Evolutionary conservation across 2,113 vertebrate genomes (phyloP).

Genomic region (Quiscalus mexicanus): DNA sequence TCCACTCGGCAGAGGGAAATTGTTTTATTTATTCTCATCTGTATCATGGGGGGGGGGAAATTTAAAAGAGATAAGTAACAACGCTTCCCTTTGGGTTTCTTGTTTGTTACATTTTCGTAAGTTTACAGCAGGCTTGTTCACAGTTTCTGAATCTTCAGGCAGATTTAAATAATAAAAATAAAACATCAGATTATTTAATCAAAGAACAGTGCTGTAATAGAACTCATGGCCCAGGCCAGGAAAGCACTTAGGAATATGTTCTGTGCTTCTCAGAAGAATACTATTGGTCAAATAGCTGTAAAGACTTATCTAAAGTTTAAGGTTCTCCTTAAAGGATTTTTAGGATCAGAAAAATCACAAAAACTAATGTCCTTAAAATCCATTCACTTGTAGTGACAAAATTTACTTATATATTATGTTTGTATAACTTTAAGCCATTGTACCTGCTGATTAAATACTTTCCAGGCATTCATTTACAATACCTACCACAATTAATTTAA

Average conservation of each 20-base stretch:
- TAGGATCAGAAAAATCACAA: background rate
- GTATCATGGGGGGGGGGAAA: too few relatives aligned
- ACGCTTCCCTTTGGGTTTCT: rapidly evolving
- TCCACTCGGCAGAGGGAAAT: background rate
- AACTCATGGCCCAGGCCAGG: background rate
- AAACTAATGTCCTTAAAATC: background rate
- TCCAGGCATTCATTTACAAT: background rate
- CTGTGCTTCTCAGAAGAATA: background rate
- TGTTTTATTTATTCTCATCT: background rate
- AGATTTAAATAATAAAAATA: background rate
- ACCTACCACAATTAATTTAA: background rate
- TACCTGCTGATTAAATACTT: background rate
- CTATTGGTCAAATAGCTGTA: background rate
- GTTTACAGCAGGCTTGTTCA: background rate
- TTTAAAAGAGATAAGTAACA: rapidly evolving
- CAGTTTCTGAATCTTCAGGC: background rate
- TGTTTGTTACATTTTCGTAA: background rate
- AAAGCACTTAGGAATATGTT: background rate
- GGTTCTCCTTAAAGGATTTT: background rate
- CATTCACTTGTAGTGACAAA: background rate
- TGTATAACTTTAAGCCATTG: background rate
- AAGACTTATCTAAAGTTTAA: background rate
- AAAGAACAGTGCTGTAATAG: background rate
- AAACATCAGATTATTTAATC: background rate
- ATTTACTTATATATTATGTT: background rate